phyloP scores from a whole-genome alignment of 2,888 invertebrate species.

The Julus scandinavius region DNA sequence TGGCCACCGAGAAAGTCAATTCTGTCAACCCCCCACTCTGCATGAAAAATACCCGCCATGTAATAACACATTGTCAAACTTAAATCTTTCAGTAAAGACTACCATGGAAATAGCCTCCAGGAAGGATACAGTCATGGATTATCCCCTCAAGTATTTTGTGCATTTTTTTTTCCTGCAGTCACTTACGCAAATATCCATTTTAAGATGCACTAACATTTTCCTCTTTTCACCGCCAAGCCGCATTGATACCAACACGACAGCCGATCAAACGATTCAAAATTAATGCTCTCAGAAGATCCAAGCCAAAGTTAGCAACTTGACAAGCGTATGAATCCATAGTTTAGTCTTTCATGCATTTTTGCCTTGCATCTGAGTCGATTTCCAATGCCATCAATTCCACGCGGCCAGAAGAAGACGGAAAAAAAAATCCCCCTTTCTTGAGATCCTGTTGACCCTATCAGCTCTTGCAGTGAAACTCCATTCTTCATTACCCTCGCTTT shows the following conservation, averaged over 20 bases:
- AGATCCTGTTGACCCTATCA: constrained; percentile 3
- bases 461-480: background rate
- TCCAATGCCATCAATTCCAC: background rate
- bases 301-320: background rate
- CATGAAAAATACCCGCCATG: too few relatives aligned
- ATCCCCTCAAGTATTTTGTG: background rate
- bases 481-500: background rate
- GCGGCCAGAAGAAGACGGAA: background rate
- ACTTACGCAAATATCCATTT: background rate
- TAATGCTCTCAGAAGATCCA: background rate
- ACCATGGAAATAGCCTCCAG: too few relatives aligned
- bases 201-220: background rate
- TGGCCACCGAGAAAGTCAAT: too few relatives aligned
- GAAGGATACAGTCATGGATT: too few relatives aligned
- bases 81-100: too few relatives aligned
- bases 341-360: background rate
- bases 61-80: too few relatives aligned
- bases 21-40: too few relatives aligned
- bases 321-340: constrained; percentile 20
- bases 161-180: background rate
- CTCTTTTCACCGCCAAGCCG: background rate
- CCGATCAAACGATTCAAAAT: background rate
- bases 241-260: background rate
- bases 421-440: constrained; percentile 3
- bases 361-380: background rate